phyloP scores from a whole-genome alignment of 2,797 vertebrate genomes.

The Coreius guichenoti region DNA sequence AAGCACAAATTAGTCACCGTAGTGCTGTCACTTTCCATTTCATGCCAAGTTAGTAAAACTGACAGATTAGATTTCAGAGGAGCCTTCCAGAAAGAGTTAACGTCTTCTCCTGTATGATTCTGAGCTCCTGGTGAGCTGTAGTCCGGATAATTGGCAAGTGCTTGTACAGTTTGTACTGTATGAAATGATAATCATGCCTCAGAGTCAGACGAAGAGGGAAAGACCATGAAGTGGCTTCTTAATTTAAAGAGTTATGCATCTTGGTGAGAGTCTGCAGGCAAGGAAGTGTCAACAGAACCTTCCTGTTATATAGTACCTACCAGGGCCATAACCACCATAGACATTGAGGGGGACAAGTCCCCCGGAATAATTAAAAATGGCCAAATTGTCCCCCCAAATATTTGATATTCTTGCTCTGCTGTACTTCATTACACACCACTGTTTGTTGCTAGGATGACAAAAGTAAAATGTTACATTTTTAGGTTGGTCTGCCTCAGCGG shows the following conservation, averaged over 20 bases:
- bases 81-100: constrained; percentile 3
- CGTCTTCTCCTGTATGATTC: constrained; percentile 28
- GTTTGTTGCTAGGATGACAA: too few species aligned
- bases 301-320: not conserved
- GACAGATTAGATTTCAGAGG: constrained; percentile 68
- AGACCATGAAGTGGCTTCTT: constrained; percentile 19
- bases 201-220: not conserved
- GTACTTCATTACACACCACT: too few species aligned
- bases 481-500: too few species aligned
- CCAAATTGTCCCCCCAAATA: too few species aligned
- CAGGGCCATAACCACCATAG: too few species aligned
- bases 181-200: constrained; percentile 16
- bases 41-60: constrained; percentile 63
- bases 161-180: constrained; percentile 37
- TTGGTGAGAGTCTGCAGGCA: constrained; percentile 33
- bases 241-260: constrained; percentile 18
- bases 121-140: constrained; percentile 38
- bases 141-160: constrained; percentile 50
- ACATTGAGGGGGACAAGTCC: too few species aligned
- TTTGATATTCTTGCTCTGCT: too few species aligned
- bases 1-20: constrained; percentile 63
- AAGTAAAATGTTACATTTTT: too few species aligned
- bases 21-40: constrained; percentile 70
- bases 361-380: too few species aligned
- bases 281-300: constrained; percentile 39